Percentiles rank a stretch among this genome's conserved stretches.
These are phyloP conservation scores for Eciton burchellii DNA, from an alignment of 1,140 invertebrate genomes.

Conservation along the genomic window DNA sequence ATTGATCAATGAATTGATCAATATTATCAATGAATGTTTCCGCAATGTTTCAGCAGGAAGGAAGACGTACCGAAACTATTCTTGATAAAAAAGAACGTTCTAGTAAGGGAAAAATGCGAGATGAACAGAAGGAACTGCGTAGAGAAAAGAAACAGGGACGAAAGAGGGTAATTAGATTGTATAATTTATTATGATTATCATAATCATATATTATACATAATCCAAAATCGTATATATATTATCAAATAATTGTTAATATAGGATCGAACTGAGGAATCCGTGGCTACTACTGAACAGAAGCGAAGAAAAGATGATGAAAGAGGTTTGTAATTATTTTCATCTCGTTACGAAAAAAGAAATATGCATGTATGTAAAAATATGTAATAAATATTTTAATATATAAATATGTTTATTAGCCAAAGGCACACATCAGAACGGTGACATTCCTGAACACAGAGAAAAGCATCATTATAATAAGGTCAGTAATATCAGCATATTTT, in stretches of 20 bases:
- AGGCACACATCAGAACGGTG: constrained; percentile 87
- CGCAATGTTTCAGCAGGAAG: constrained; percentile 80
- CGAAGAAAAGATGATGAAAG: constrained; percentile 91
- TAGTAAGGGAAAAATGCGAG: constrained; percentile 87
- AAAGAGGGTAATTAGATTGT: constrained; percentile 87
- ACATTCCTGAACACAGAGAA: constrained; percentile 86
- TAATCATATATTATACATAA: not conserved
- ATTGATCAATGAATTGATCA: too few species aligned
- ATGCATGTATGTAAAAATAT: constrained; percentile 27
- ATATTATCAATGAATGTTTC: constrained; percentile 36
- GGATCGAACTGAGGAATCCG: constrained; percentile 90
- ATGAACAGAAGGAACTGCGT: constrained; percentile 90
- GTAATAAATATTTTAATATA: constrained; percentile 41
- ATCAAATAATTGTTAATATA: constrained; percentile 72
- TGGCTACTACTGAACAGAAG: constrained; percentile 88
- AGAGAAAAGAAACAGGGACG: constrained; percentile 91
- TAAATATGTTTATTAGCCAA: constrained; percentile 79
- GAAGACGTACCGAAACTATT: constrained; percentile 86
- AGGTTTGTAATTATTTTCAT: constrained; percentile 85
- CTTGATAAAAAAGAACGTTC: constrained; percentile 89
- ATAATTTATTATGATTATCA: constrained; percentile 10
- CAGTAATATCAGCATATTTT: constrained; percentile 66
- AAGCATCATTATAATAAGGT: constrained; percentile 87
- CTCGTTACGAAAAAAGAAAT: constrained; percentile 30
- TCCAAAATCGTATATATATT: not conserved